A percentile compares a stretch with the other conserved stretches of the same genome.
Conservation (phyloP, 2,113 vertebrate genomes). For the Heptranchias perlo region DNA sequence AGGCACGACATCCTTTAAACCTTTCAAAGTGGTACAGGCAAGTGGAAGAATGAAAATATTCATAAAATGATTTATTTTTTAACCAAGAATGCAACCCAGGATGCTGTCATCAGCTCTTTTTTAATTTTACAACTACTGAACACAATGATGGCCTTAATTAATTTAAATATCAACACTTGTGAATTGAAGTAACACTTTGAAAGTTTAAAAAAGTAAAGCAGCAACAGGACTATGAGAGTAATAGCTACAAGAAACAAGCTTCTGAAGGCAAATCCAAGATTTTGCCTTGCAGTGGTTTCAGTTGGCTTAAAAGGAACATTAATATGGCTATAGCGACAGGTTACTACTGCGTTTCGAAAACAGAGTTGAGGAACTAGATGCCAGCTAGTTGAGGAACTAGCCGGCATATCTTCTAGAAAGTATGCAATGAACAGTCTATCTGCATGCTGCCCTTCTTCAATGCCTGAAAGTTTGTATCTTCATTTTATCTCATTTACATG, state of each 20-base stretch:
- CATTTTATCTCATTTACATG: background rate
- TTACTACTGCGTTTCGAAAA: background rate
- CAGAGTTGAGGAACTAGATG: background rate
- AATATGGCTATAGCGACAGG: slow-evolving; percentile 40
- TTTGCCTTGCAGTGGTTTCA: background rate
- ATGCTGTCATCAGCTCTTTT: background rate
- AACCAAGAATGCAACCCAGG: background rate
- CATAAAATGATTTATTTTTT: background rate
- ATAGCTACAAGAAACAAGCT: background rate
- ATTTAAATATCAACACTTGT: background rate
- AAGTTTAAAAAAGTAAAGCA: slow-evolving; percentile 19
- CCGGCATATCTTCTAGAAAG: background rate
- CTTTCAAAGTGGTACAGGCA: slow-evolving; percentile 40
- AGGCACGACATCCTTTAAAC: slow-evolving; percentile 47
- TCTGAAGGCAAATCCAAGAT: background rate
- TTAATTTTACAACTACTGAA: background rate
- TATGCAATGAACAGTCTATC: background rate
- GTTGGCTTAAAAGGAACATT: slow-evolving; percentile 34
- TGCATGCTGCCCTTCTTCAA: background rate
- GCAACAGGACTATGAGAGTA: background rate
- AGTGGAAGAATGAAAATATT: background rate
- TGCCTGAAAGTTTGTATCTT: background rate
- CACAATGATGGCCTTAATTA: background rate
- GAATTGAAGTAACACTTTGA: slow-evolving; percentile 5
- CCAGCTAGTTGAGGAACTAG: too few species aligned